Conservation (phyloP, 2,113 vertebrate genomes). For the Callithrix jacchus region DNA sequence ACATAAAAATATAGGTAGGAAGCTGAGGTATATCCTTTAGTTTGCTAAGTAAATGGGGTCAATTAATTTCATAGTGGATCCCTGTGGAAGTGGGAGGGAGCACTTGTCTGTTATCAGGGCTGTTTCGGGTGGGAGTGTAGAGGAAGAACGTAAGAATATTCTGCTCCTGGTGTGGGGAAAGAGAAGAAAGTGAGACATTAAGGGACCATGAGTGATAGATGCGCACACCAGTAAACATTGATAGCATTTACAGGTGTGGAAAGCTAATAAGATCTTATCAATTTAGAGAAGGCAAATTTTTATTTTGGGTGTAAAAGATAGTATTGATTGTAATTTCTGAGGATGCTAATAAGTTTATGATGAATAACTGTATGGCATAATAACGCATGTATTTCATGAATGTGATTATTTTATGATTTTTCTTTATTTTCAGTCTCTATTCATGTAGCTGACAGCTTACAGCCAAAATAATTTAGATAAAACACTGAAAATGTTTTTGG, state of each 20-base stretch:
- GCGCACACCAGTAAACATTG: neutral
- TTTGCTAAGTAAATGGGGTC: neutral
- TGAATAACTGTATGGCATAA: too few relatives aligned
- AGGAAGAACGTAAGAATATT: neutral
- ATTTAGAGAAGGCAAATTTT: neutral
- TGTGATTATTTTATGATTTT: too few relatives aligned
- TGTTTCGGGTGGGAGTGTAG: neutral
- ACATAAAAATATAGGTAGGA: neutral
- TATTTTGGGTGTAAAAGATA: neutral
- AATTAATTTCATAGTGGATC: neutral
- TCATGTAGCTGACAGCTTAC: neutral
- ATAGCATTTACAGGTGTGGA: neutral
- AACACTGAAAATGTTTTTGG: constrained; percentile 4
- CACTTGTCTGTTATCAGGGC: neutral
- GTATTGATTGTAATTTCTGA: too few relatives aligned
- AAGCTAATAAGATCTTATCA: neutral
- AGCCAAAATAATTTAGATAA: constrained; percentile 31
- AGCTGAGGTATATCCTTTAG: neutral
- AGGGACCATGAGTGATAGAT: neutral
- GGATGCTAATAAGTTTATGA: too few relatives aligned
- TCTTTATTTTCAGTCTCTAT: neutral
- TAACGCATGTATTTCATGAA: too few relatives aligned
- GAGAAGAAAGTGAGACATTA: neutral
- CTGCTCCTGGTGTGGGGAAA: neutral
- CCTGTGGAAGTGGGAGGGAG: neutral